Conservation (phyloP, 2,888 invertebrate species). For the Dexiosoma caninum region DNA sequence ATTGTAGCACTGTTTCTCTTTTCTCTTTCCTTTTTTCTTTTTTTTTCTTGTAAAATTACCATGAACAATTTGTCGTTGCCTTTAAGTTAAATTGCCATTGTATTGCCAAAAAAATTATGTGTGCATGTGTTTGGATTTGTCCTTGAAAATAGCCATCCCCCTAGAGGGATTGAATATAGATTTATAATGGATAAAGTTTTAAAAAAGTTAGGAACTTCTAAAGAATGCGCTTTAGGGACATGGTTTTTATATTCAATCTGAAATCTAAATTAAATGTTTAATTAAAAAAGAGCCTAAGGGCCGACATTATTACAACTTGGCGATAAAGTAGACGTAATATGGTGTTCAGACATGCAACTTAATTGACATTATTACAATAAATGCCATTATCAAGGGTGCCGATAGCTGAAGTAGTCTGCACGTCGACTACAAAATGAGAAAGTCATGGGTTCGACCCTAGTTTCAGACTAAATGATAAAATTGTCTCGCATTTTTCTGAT, state of each 20-base stretch:
- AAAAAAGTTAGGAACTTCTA: background rate
- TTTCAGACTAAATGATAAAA: no score
- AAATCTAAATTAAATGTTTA: background rate
- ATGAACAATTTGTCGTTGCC: constrained; percentile 19
- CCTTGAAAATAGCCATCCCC: constrained; percentile 25
- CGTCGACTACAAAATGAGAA: no score
- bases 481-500: no score
- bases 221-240: background rate
- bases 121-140: background rate
- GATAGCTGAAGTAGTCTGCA: no score
- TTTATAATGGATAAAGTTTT: constrained; percentile 16
- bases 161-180: background rate
- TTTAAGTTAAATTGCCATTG: constrained; percentile 26
- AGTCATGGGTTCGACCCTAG: no score
- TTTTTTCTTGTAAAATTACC: constrained; percentile 20
- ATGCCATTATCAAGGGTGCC: no score
- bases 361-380: no score
- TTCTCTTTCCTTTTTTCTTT: no score
- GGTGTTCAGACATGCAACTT: no score
- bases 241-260: background rate
- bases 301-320: no score
- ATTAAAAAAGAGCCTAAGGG: background rate
- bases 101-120: background rate
- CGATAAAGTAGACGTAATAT: no score
- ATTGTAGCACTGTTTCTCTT: constrained; percentile 38